Evolutionary conservation across 2,113 vertebrate species (phyloP).

Genomic region (Channa argus): DNA sequence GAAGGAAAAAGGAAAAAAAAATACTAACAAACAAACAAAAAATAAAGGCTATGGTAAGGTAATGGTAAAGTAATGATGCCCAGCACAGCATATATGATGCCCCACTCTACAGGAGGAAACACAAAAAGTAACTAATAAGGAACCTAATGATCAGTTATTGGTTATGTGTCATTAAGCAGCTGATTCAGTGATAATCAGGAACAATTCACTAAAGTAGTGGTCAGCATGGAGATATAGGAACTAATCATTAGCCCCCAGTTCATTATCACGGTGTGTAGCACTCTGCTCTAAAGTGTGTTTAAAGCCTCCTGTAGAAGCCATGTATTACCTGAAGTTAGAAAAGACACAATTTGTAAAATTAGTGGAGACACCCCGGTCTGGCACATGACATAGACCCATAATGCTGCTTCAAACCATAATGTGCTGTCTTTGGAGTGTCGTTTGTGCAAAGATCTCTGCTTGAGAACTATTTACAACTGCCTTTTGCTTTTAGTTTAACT

Average conservation of each 20-base stretch:
- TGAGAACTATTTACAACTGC: conserved; percentile 44
- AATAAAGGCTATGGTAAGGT: conserved; percentile 3
- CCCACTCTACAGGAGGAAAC: conserved; percentile 4
- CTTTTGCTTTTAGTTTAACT: conserved; percentile 57
- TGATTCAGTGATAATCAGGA: conserved; percentile 19
- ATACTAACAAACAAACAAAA: not conserved
- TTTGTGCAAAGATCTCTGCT: conserved; percentile 46
- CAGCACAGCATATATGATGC: not conserved
- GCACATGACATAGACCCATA: conserved; percentile 13
- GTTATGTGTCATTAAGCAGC: conserved; percentile 14
- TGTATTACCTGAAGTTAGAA: not conserved
- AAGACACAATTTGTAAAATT: not conserved
- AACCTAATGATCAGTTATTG: conserved; percentile 19
- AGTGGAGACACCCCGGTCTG: conserved; percentile 3
- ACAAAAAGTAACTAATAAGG: conserved; percentile 22
- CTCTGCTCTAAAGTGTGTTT: not conserved
- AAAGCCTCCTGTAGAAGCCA: not conserved
- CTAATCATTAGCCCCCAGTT: not conserved
- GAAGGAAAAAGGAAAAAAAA: no score
- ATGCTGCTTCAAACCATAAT: conserved; percentile 36
- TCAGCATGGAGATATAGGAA: conserved; percentile 17
- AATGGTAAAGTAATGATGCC: conserved; percentile 22
- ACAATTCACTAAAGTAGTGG: conserved; percentile 1
- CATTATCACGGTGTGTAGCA: not conserved
- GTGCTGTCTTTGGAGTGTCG: conserved; percentile 34